These are phyloP conservation scores for Julus scanicus DNA, from an alignment of 2,888 invertebrate species.

Conservation along the genomic window DNA sequence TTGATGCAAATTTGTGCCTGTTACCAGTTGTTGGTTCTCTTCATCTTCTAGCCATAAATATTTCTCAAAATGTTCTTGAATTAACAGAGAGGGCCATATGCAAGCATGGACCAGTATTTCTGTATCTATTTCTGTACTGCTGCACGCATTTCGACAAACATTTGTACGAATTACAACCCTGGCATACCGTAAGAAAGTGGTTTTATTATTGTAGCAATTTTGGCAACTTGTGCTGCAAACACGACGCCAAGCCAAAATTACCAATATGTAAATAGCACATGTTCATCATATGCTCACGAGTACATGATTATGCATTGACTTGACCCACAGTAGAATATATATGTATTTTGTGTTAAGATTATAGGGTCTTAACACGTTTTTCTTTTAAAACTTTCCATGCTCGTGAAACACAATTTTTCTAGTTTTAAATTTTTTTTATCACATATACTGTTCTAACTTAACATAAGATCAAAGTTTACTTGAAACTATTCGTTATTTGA, in stretches of 20 bases:
- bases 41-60: background rate
- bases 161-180: background rate
- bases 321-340: background rate
- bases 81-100: background rate
- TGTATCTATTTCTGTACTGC: conserved; percentile 18
- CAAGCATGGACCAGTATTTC: background rate
- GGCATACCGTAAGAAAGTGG: too few relatives aligned
- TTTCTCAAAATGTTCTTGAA: background rate
- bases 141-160: background rate
- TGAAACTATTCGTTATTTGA: background rate
- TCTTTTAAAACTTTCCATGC: background rate
- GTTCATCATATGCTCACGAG: background rate
- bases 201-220: background rate
- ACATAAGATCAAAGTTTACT: background rate
- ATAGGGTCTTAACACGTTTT: conserved; percentile 2
- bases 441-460: too few relatives aligned
- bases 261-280: background rate
- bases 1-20: background rate
- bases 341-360: background rate
- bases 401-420: background rate
- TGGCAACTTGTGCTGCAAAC: background rate
- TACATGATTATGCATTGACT: background rate
- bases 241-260: background rate
- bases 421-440: background rate
- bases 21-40: background rate